phyloP scores from a whole-genome alignment of 2,888 invertebrate genomes.

The Tenthredo mesomela region DNA sequence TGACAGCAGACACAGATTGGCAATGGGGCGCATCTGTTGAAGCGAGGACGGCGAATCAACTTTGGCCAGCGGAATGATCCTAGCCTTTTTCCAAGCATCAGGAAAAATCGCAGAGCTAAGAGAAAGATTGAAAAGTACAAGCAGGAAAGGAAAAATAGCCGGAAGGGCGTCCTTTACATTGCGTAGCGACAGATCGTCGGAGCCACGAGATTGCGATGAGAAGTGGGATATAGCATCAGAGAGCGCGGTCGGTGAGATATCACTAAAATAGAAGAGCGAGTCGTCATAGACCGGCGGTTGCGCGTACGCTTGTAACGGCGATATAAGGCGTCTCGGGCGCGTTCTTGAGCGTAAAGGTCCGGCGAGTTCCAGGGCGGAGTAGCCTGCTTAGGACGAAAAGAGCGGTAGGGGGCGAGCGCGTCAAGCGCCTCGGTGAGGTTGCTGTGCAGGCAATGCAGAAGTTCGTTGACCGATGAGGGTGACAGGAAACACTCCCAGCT shows the following conservation, averaged over 20 bases:
- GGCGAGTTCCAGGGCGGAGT: not conserved
- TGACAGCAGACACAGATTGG: too few relatives aligned
- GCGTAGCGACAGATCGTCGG: not conserved
- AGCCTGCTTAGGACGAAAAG: too few relatives aligned
- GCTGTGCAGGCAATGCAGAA: too few relatives aligned
- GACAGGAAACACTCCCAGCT: not conserved
- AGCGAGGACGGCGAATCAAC: too few relatives aligned
- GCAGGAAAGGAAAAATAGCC: not conserved
- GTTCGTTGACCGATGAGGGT: not conserved
- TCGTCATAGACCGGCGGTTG: not conserved
- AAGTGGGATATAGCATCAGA: not conserved
- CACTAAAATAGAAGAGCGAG: too few relatives aligned
- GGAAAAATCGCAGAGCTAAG: not conserved
- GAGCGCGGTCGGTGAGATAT: not conserved
- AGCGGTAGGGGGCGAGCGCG: not conserved
- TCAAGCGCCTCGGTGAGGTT: too few relatives aligned
- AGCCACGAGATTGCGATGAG: not conserved
- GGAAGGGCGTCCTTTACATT: not conserved
- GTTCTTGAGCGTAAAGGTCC: not conserved
- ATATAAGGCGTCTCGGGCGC: not conserved
- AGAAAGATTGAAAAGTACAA: not conserved
- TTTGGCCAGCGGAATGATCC: too few relatives aligned
- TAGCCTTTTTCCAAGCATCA: not conserved
- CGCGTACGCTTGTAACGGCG: constrained; percentile 1
- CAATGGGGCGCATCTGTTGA: too few relatives aligned